Evolutionary conservation across 2,113 vertebrate genomes (phyloP), one percentile per base, ranked within the genome.

Genomic region (Callospermophilus lateralis): DNA sequence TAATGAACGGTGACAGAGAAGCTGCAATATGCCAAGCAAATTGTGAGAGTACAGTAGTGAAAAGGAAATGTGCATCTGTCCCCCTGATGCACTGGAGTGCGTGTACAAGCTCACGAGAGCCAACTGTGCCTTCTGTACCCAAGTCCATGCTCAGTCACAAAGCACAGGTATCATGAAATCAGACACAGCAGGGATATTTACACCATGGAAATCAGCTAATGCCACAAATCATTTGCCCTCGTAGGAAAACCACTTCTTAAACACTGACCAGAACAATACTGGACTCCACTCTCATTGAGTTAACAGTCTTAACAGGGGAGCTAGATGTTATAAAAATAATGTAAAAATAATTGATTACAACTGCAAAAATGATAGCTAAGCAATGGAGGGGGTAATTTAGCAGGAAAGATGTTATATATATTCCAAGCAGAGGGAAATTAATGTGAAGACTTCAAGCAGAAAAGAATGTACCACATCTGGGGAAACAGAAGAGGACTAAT

Each of bases 81-180:
- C 13, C 3, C 34, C 7, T 0, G 0, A 22, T 42, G 0, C 10
- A 13, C 32, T 48, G 10, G 10, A 39, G 6, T 16, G 53, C 45
- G 34, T 2, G 8, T 8, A 0, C n/a, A 13, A 32, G 19, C 45
- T 68, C 22, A 22, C 0, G 1, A 88, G 65, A 76, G 10, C 24
- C 53, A 90, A n/a, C 0, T 15, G 34, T 39, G 30, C 32, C 51
- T 76, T 42, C 4, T 39, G 37, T 58, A 84, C 72, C 77, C 74
- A 81, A 85, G 22, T 45, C 26, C 88, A 65, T 4, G 0, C 53
- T 87, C 39, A 81, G n/a, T 63, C 76, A 30, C 8, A 34, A 91
- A 22, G 12, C 32, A 22, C 53, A 24, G 13, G 12, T 45, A 34
- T 42, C 17, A 30, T 74, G 20, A 89, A 83, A 89, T 42, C 9